Conservation (phyloP, 2,888 invertebrate genomes). For the Stenotaenia linearis region DNA sequence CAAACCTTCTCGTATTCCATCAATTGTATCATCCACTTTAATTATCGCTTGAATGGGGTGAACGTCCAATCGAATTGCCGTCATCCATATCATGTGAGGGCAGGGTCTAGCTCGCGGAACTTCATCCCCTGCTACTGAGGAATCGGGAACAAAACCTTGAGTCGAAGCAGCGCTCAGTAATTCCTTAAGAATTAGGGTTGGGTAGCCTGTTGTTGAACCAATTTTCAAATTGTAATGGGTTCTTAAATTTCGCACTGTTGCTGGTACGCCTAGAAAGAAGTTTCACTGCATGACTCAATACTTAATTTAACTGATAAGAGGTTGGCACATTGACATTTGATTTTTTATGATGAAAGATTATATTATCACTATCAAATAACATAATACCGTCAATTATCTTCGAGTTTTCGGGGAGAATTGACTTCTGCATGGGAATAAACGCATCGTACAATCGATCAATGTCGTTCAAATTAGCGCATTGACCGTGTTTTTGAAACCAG, state of each 20-base stretch:
- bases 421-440: slow-evolving; percentile 46
- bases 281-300: not conserved
- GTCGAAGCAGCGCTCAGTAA: slow-evolving; percentile 43
- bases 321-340: too few species aligned
- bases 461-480: slow-evolving; percentile 43
- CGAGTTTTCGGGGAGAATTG: slow-evolving; percentile 41
- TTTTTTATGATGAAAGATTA: too few species aligned
- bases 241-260: slow-evolving; percentile 41
- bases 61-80: slow-evolving; percentile 46
- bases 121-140: slow-evolving; percentile 47
- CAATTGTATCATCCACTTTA: slow-evolving; percentile 46
- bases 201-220: slow-evolving; percentile 46
- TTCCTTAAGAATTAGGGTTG: slow-evolving; percentile 44
- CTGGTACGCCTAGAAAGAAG: slow-evolving; percentile 40
- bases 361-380: too few species aligned
- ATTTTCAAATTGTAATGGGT: slow-evolving; percentile 41
- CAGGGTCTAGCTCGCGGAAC: slow-evolving; percentile 46
- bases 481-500: slow-evolving; percentile 43
- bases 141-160: slow-evolving; percentile 46
- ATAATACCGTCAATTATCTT: slow-evolving; percentile 41
- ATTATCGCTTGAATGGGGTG: slow-evolving; percentile 39
- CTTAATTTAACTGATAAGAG: too few species aligned
- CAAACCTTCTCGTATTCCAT: slow-evolving; percentile 46
- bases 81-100: slow-evolving; percentile 49
- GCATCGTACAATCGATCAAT: slow-evolving; percentile 46